Percentiles rank a stretch among this genome's conserved stretches.
Evolutionary conservation across 2,888 invertebrate species (phyloP).

Genomic region (Phanerotoma sp.): DNA sequence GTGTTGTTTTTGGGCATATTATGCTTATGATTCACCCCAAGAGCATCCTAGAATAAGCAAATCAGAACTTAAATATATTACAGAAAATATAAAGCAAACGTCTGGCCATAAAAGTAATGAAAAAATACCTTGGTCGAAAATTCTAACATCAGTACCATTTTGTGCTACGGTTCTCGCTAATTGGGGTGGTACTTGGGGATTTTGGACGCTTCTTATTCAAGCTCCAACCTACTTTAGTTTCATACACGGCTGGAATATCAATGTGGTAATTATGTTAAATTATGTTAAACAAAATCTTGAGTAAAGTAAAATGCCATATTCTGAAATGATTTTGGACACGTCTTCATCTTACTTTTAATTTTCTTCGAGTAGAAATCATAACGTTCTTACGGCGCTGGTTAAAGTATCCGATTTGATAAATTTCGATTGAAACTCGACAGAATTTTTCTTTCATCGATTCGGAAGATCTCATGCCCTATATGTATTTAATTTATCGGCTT

Average conservation of each 20-base stretch:
- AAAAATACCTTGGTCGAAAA: constrained; percentile 64
- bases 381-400: too few species aligned
- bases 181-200: constrained; percentile 70
- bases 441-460: too few species aligned
- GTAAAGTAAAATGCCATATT: background rate
- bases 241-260: constrained; percentile 70
- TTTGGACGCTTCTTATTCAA: constrained; percentile 70
- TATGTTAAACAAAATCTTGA: background rate
- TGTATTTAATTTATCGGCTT: too few species aligned
- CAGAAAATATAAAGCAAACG: constrained; percentile 61
- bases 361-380: too few species aligned
- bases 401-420: too few species aligned
- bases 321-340: too few species aligned
- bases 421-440: too few species aligned
- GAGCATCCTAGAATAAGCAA: constrained; percentile 67
- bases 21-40: constrained; percentile 68
- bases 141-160: constrained; percentile 62
- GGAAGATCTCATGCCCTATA: too few species aligned
- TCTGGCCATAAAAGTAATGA: constrained; percentile 30
- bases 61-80: constrained; percentile 64
- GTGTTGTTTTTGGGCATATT: constrained; percentile 63
- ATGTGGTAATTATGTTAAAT: constrained; percentile 60
- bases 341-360: too few species aligned
- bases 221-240: constrained; percentile 71
- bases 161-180: constrained; percentile 68